A percentile compares a stretch with the other conserved stretches of the same genome.
These are phyloP conservation scores for Phaethornis superciliosus DNA, from an alignment of 2,113 vertebrate species.

Conservation along the genomic window DNA sequence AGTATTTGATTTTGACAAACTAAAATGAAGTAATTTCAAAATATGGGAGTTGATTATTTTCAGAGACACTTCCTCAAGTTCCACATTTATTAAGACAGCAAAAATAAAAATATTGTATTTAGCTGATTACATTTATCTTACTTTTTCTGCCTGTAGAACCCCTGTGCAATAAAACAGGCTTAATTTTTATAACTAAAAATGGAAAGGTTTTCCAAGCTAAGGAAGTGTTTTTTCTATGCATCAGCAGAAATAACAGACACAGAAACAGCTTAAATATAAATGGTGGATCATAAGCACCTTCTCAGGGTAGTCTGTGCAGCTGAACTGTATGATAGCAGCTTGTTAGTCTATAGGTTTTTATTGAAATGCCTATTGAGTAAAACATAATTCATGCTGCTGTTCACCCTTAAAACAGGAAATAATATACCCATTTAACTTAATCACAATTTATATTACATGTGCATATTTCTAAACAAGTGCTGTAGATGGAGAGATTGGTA, in stretches of 20 bases:
- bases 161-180: neutral
- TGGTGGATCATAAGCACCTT: slow-evolving; percentile 24
- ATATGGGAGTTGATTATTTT: neutral
- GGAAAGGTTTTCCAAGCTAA: neutral
- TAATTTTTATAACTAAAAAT: neutral
- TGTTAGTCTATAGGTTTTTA: slow-evolving; percentile 61
- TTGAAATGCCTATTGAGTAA: slow-evolving; percentile 76
- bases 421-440: slow-evolving; percentile 86
- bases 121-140: neutral
- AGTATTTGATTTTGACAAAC: neutral
- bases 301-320: slow-evolving; percentile 39
- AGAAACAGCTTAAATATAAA: slow-evolving; percentile 20
- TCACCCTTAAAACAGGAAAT: slow-evolving; percentile 87
- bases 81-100: neutral
- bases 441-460: slow-evolving; percentile 88
- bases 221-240: neutral
- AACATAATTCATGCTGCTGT: slow-evolving; percentile 84
- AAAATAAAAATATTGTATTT: neutral
- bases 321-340: slow-evolving; percentile 16
- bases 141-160: neutral
- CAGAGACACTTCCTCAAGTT: neutral
- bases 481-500: slow-evolving; percentile 85
- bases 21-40: neutral
- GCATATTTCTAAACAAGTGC: slow-evolving; percentile 87
- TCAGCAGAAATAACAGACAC: slow-evolving; percentile 29